Evolutionary conservation across 2,888 invertebrate genomes (phyloP).

Genomic region (Cryptosula pallasiana): DNA sequence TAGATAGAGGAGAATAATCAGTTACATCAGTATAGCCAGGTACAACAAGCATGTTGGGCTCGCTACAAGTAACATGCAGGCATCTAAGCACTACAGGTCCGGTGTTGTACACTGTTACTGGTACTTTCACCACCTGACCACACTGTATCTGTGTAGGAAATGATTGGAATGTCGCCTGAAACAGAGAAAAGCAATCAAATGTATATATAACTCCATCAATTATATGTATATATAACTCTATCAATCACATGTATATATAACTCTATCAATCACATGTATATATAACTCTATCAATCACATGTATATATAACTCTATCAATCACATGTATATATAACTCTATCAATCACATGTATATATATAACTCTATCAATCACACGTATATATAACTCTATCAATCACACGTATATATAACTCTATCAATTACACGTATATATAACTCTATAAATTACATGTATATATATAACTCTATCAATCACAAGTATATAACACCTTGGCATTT

Average conservation of each 20-base stretch:
- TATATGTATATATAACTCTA: not conserved
- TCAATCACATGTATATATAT: not conserved
- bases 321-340: no score
- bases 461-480: not conserved
- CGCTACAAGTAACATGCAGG: slow-evolving; percentile 15
- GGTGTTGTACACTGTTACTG: not conserved
- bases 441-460: not conserved
- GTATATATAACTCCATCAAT: no score
- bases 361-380: not conserved
- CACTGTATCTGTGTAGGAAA: not conserved
- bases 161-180: slow-evolving; percentile 1
- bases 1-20: slow-evolving; percentile 8
- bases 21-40: not conserved
- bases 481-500: no score
- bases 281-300: not conserved
- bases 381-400: not conserved
- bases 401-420: not conserved
- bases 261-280: not conserved
- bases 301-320: not conserved
- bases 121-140: not conserved
- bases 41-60: not conserved
- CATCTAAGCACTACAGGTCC: not conserved
- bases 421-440: not conserved
- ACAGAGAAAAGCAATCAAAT: not conserved
- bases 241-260: not conserved